Conservation (phyloP, 2,888 invertebrate genomes). For the Eupithecia dodoneata region DNA sequence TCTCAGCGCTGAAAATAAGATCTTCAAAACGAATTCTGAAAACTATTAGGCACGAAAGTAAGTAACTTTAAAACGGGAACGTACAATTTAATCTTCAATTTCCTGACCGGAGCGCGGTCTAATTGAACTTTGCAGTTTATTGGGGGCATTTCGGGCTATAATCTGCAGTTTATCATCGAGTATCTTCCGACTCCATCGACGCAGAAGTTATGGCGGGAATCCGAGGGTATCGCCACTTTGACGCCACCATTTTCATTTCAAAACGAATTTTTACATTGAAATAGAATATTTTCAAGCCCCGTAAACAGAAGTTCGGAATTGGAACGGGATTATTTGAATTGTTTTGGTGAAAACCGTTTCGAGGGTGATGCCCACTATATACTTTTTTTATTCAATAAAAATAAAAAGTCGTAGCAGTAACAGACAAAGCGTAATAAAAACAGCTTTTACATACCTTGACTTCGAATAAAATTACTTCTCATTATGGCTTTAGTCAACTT, state of each 20-base stretch:
- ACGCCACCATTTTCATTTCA: constrained; percentile 37
- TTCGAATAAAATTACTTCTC: not conserved
- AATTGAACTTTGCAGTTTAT: constrained; percentile 48
- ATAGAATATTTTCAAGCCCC: constrained; percentile 26
- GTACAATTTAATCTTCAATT: constrained; percentile 45
- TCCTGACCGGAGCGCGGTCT: constrained; percentile 42
- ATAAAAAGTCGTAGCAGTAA: not conserved
- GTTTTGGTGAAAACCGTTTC: constrained; percentile 4
- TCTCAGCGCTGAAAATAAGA: constrained; percentile 8
- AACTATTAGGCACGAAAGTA: constrained; percentile 11
- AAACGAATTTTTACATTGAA: constrained; percentile 34
- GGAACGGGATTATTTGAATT: constrained; percentile 9
- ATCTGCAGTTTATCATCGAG: constrained; percentile 48
- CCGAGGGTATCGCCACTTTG: constrained; percentile 41
- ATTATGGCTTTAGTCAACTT: constrained; percentile 24
- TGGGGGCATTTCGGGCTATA: constrained; percentile 43
- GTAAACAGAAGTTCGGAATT: constrained; percentile 19
- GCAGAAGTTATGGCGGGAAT: constrained; percentile 43
- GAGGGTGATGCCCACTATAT: not conserved
- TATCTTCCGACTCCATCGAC: constrained; percentile 45
- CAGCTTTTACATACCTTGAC: not conserved
- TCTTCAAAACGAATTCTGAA: constrained; percentile 13
- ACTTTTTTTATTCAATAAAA: not conserved
- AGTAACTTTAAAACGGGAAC: constrained; percentile 33
- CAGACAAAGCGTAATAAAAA: not conserved